A percentile compares a stretch with the other conserved stretches of the same genome.
phyloP scores from a whole-genome alignment of 2,888 invertebrate genomes.

The Drosophila testacea region DNA sequence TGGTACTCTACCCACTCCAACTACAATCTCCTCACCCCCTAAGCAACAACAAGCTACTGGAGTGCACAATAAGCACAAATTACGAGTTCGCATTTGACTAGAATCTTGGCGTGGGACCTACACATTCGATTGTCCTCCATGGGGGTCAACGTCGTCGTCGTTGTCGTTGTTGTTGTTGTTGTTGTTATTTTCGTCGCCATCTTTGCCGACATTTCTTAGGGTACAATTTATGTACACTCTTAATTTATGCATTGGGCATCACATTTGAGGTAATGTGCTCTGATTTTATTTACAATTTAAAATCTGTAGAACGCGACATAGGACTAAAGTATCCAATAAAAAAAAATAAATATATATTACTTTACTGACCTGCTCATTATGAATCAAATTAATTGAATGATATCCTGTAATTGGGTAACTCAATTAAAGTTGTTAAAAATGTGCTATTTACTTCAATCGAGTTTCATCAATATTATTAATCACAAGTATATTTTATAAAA shows the following conservation, averaged over 20 bases:
- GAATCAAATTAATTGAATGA: no score
- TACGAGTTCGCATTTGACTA: slow-evolving; percentile 62
- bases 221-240: slow-evolving; percentile 65
- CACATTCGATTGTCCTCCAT: slow-evolving; percentile 42
- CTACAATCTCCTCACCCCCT: not conserved
- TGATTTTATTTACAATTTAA: slow-evolving; percentile 6
- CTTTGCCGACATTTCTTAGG: slow-evolving; percentile 63
- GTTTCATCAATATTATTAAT: no score
- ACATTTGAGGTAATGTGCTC: slow-evolving; percentile 7
- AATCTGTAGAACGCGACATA: not conserved
- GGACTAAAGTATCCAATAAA: no score
- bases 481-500: no score
- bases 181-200: slow-evolving; percentile 12
- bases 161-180: slow-evolving; percentile 6
- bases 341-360: no score
- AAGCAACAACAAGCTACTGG: slow-evolving; percentile 27
- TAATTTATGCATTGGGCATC: slow-evolving; percentile 61
- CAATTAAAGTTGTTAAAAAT: no score
- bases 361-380: no score
- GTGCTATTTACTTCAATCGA: no score
- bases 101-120: slow-evolving; percentile 22
- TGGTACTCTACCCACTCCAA: not conserved
- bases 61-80: slow-evolving; percentile 76
- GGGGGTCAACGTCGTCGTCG: slow-evolving; percentile 57
- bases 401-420: no score